Percentiles rank a stretch among this genome's conserved stretches.
phyloP scores from a whole-genome alignment of 2,888 invertebrate genomes.

The Laothoe populi region DNA sequence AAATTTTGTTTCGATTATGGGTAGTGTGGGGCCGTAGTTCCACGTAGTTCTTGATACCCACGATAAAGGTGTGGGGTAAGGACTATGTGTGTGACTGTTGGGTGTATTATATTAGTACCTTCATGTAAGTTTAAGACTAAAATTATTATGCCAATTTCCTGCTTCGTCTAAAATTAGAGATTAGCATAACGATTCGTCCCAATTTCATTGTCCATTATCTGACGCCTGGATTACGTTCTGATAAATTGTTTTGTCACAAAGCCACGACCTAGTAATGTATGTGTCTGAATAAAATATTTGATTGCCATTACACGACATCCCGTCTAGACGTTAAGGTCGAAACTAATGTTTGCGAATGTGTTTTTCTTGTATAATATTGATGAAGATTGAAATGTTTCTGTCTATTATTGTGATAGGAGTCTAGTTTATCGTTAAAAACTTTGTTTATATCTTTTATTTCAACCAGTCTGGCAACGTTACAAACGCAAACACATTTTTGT shows the following conservation, averaged over 20 bases:
- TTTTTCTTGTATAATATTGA: slow-evolving; percentile 21
- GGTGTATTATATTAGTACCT: too few relatives aligned
- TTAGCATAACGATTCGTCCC: slow-evolving; percentile 15
- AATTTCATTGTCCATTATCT: slow-evolving; percentile 17
- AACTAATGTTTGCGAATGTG: slow-evolving; percentile 22
- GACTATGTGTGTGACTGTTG: too few relatives aligned
- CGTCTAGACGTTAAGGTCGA: slow-evolving; percentile 34
- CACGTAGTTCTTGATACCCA: too few relatives aligned
- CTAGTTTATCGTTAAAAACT: too few relatives aligned
- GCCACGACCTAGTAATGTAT: slow-evolving; percentile 29
- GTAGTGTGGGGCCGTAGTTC: too few relatives aligned
- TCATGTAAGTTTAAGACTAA: not conserved
- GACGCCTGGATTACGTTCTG: slow-evolving; percentile 24
- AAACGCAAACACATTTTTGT: too few relatives aligned
- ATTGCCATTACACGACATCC: slow-evolving; percentile 33
- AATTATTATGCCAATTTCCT: not conserved
- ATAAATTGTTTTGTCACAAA: slow-evolving; percentile 27
- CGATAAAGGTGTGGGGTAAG: too few relatives aligned
- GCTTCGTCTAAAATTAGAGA: slow-evolving; percentile 3
- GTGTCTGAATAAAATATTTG: slow-evolving; percentile 34
- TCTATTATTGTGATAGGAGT: not conserved
- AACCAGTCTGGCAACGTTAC: too few relatives aligned
- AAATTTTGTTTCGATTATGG: too few relatives aligned
- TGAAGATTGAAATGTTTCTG: slow-evolving; percentile 27
- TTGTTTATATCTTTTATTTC: too few relatives aligned